These are phyloP conservation scores for Mythimna ferrago DNA, from an alignment of 2,888 invertebrate species.

Conservation along the genomic window DNA sequence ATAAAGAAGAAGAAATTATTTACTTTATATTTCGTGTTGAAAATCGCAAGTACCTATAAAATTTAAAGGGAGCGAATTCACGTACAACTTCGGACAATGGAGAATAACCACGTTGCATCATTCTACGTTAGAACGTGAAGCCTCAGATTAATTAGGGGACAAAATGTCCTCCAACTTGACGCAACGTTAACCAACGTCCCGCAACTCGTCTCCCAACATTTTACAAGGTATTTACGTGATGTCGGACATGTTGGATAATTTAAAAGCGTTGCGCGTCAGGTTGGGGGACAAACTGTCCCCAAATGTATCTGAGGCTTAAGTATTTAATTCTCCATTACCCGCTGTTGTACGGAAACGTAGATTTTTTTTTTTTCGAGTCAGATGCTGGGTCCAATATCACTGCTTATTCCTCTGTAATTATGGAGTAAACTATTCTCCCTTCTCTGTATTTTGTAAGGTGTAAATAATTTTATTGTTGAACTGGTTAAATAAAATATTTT, in stretches of 20 bases:
- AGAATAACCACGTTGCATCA: not conserved
- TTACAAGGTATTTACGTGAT: no score
- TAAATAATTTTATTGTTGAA: slow-evolving; percentile 87
- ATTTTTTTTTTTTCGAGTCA: slow-evolving; percentile 59
- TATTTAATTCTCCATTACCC: not conserved
- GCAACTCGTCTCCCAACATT: no score
- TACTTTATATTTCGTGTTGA: not conserved
- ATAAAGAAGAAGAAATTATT: not conserved
- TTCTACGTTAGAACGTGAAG: no score
- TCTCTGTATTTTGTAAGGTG: slow-evolving; percentile 80
- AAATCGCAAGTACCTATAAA: not conserved
- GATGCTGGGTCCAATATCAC: slow-evolving; percentile 69
- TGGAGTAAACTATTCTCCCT: slow-evolving; percentile 45
- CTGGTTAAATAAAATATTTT: slow-evolving; percentile 84
- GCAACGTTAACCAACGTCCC: no score
- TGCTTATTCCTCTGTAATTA: slow-evolving; percentile 66
- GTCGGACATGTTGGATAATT: not conserved
- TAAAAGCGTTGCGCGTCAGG: no score
- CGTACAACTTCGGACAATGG: not conserved
- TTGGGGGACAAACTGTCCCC: no score
- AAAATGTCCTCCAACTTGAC: no score
- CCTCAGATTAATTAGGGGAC: no score
- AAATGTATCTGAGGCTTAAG: no score
- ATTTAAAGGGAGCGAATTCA: not conserved
- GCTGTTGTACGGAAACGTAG: not conserved